phyloP scores from a whole-genome alignment of 2,797 vertebrate species.

The Poecilia gillii region DNA sequence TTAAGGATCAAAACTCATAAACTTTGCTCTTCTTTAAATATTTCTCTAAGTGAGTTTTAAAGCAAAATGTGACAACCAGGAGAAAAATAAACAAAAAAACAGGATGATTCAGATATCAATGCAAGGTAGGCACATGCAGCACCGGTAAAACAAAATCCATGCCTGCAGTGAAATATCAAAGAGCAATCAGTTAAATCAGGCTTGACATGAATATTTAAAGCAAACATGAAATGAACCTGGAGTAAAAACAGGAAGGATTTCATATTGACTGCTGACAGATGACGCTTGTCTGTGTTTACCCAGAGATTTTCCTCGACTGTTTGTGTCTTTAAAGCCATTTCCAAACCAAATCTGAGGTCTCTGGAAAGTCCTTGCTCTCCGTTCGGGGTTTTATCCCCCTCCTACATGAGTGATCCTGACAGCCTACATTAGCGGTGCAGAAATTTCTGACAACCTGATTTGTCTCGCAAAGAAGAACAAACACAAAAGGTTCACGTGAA shows the following conservation, averaged over 20 bases:
- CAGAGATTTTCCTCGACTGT: slow-evolving; percentile 18
- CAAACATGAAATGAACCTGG: slow-evolving; percentile 5
- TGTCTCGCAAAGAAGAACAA: slow-evolving; percentile 41
- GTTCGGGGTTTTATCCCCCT: slow-evolving; percentile 31
- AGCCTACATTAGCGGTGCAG: slow-evolving; percentile 44
- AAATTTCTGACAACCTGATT: slow-evolving; percentile 49
- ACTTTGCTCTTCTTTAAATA: neutral
- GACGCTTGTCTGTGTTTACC: slow-evolving; percentile 15
- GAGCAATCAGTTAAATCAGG: slow-evolving; percentile 29
- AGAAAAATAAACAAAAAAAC: neutral
- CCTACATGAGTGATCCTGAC: slow-evolving; percentile 48
- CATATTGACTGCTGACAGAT: slow-evolving; percentile 27
- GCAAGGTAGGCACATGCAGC: neutral
- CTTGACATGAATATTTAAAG: slow-evolving; percentile 37
- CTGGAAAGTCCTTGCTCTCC: neutral
- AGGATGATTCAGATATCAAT: neutral
- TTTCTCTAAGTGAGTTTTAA: neutral
- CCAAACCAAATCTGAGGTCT: slow-evolving; percentile 20
- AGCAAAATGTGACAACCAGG: neutral
- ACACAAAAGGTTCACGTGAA: slow-evolving; percentile 36
- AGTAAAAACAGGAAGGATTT: slow-evolving; percentile 10
- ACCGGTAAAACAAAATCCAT: neutral
- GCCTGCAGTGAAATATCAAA: slow-evolving; percentile 5
- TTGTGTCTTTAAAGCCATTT: slow-evolving; percentile 17
- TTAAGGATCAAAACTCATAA: neutral